Evolutionary conservation across 2,888 invertebrate genomes (phyloP), one percentile per base, ranked within the genome.

Genomic region (Cheilosia vulpina): DNA sequence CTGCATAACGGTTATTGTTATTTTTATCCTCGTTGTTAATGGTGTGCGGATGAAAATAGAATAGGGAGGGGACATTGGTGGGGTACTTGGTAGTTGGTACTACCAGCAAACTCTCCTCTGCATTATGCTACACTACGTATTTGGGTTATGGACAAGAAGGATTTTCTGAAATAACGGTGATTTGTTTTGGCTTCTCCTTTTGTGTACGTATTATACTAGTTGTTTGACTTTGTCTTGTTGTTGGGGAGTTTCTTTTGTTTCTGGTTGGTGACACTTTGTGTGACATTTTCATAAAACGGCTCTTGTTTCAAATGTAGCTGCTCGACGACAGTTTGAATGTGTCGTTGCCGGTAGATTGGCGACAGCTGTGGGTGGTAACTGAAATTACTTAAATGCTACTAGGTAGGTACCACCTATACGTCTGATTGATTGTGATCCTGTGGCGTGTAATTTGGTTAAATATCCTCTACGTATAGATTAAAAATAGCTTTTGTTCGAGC

Each of bases 1-100:
- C 83, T 79, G 79, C 73, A 83, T 73, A 75, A 83, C 79, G 83
- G 83, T 79, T 79, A 83, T 79, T 65, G 63, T 83, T 83, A 83
- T 79, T 83, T 83, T 68, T 79, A 83, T 83, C 57, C 68, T 13
- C 34, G 41, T 72, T 72, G 82, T 78, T 83, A 78, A 83, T 78
- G 82, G 72, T 41, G 60, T 72, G 78, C 66, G 47, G 77, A 57
- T 75, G 80, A 45, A 73, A 73, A 77, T 77, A 53, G 41, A 50
- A 43, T 38, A 38, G 38, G 41, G 45, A 21, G 34, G 1, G 15
- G 34, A 21, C 2, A 11, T 21, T 4, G 21, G 21, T 4, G 21
- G 21, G 24, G 19, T 24, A 21, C 1, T 15, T 52, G 19, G 47
- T 24, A 13, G 2, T 24, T 53, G 19, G 27, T 24, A 19, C 27